Evolutionary conservation across 1,140 invertebrate genomes (phyloP).

Genomic region (Orchesella cincta): DNA sequence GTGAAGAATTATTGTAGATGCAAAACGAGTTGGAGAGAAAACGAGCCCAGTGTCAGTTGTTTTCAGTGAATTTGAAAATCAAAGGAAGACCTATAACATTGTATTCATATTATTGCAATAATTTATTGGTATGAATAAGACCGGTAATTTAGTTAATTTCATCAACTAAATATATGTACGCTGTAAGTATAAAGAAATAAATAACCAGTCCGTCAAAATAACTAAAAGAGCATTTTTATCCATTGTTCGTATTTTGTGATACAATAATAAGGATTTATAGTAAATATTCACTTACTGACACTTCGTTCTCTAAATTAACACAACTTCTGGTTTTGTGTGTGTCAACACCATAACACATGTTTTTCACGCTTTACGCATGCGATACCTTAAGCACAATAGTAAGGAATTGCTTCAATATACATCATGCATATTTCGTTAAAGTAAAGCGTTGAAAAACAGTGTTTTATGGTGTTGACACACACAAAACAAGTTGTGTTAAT

Average conservation of each 20-base stretch:
- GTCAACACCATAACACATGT: not conserved
- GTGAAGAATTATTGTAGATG: not conserved
- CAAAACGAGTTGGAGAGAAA: not conserved
- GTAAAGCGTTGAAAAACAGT: not conserved
- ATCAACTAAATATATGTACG: not conserved
- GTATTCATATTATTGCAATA: too few relatives aligned
- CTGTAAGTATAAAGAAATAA: too few relatives aligned
- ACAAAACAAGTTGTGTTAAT: not conserved
- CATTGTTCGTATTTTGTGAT: too few relatives aligned
- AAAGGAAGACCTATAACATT: not conserved
- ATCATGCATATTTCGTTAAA: not conserved
- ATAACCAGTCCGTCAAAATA: too few relatives aligned
- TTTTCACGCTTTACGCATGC: not conserved
- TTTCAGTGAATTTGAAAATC: not conserved
- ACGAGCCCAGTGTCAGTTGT: not conserved
- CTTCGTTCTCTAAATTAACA: not conserved
- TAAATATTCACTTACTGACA: not conserved
- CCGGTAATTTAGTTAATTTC: not conserved
- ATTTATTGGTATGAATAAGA: not conserved
- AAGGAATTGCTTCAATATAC: too few relatives aligned
- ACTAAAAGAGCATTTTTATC: too few relatives aligned
- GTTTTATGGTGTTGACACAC: not conserved
- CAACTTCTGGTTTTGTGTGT: not conserved
- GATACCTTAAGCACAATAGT: not conserved
- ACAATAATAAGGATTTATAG: not conserved